Percentiles rank a stretch among this genome's conserved stretches.
These are phyloP conservation scores for Peromyscus leucopus DNA, from an alignment of 2,113 vertebrate species.

Conservation along the genomic window DNA sequence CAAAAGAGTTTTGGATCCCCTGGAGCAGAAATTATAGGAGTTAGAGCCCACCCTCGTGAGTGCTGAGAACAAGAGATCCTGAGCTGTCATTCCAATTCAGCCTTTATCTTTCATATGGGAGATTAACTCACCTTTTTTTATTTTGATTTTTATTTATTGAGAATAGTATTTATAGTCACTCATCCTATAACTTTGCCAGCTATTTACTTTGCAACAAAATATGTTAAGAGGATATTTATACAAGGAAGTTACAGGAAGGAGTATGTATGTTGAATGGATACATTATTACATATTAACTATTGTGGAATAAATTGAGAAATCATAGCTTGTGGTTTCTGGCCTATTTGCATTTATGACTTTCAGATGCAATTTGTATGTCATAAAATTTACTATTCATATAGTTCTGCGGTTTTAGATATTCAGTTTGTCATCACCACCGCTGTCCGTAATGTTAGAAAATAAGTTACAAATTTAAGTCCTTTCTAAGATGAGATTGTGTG, in stretches of 20 bases:
- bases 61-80: neutral
- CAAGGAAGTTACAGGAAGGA: neutral
- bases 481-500: constrained; percentile 62
- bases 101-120: neutral
- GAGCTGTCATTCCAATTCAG: neutral
- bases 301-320: neutral
- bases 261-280: neutral
- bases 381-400: neutral
- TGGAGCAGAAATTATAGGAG: neutral
- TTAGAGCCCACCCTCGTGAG: neutral
- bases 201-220: neutral
- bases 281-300: neutral
- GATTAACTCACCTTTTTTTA: neutral
- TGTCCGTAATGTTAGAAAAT: constrained; percentile 38
- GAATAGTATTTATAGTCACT: neutral
- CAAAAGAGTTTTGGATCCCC: neutral
- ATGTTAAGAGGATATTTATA: neutral
- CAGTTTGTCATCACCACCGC: neutral
- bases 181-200: neutral
- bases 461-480: constrained; percentile 29
- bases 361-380: neutral
- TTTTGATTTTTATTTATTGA: neutral
- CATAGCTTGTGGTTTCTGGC: neutral
- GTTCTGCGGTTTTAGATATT: neutral
- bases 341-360: neutral